phyloP scores from a whole-genome alignment of 1,140 invertebrate genomes.

The Mercenaria mercenaria region DNA sequence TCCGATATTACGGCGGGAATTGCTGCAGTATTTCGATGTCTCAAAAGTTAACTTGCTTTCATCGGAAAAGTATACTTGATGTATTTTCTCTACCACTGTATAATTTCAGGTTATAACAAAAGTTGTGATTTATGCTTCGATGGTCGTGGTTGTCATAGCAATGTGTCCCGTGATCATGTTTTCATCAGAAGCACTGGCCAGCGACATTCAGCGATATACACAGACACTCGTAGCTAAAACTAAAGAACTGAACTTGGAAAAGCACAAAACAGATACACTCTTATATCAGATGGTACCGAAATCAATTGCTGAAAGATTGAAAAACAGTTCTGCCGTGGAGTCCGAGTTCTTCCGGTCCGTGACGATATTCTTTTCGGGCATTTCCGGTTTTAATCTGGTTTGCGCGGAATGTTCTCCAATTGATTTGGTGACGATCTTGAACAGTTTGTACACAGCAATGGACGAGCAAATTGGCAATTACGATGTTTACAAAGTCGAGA shows the following conservation, averaged over 20 bases:
- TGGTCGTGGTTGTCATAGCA: conserved; percentile 76
- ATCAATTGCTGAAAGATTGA: conserved; percentile 85
- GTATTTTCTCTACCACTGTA: too few relatives aligned
- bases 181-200: conserved; percentile 77
- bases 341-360: conserved; percentile 85
- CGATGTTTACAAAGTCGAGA: conserved; percentile 84
- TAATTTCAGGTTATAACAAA: conserved; percentile 30
- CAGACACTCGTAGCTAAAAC: conserved; percentile 83
- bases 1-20: too few relatives aligned
- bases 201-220: conserved; percentile 84
- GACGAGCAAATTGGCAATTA: conserved; percentile 80
- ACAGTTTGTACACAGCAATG: conserved; percentile 80
- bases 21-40: too few relatives aligned
- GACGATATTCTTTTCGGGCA: conserved; percentile 91
- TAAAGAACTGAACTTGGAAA: conserved; percentile 82
- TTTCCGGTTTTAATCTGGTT: conserved; percentile 92
- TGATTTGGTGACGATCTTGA: conserved; percentile 89
- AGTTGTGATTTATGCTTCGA: conserved; percentile 60
- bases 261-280: conserved; percentile 83
- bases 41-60: too few relatives aligned
- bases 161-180: conserved; percentile 81
- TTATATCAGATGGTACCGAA: conserved; percentile 88
- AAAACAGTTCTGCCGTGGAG: conserved; percentile 83
- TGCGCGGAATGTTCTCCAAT: conserved; percentile 94
- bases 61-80: too few relatives aligned